Conservation (phyloP, 1,140 invertebrate genomes). For the Cryptotermes secundus region DNA sequence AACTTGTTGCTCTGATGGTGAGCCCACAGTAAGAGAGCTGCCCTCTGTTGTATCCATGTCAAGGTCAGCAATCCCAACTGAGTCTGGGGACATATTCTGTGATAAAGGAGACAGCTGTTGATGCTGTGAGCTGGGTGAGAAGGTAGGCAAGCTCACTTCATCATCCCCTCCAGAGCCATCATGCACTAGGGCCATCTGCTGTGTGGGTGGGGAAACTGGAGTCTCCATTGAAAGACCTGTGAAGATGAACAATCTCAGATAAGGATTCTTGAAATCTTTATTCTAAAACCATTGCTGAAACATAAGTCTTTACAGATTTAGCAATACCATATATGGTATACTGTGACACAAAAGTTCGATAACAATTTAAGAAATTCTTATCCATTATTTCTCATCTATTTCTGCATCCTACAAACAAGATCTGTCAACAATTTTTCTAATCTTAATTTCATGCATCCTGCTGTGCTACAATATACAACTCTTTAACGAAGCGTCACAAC, state of each 20-base stretch:
- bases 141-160: constrained; percentile 29
- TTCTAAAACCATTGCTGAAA: too few relatives aligned
- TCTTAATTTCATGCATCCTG: too few relatives aligned
- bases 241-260: background rate
- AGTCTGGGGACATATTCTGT: constrained; percentile 31
- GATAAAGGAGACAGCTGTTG: constrained; percentile 31
- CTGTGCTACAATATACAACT: too few relatives aligned
- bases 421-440: too few relatives aligned
- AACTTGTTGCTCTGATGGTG: constrained; percentile 30
- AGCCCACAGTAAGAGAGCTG: constrained; percentile 25
- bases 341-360: too few relatives aligned
- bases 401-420: too few relatives aligned
- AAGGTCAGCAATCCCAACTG: constrained; percentile 33
- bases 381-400: too few relatives aligned
- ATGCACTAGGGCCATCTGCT: constrained; percentile 24
- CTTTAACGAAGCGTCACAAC: too few relatives aligned
- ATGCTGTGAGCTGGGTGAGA: constrained; percentile 27
- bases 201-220: constrained; percentile 29
- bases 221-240: constrained; percentile 23
- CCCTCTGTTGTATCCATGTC: constrained; percentile 39
- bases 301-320: too few relatives aligned
- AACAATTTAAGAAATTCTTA: too few relatives aligned
- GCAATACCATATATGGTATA: too few relatives aligned
- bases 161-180: constrained; percentile 28
- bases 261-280: too few relatives aligned